Evolutionary conservation across 2,113 vertebrate genomes (phyloP).

Genomic region (Hemiscyllium ocellatum): DNA sequence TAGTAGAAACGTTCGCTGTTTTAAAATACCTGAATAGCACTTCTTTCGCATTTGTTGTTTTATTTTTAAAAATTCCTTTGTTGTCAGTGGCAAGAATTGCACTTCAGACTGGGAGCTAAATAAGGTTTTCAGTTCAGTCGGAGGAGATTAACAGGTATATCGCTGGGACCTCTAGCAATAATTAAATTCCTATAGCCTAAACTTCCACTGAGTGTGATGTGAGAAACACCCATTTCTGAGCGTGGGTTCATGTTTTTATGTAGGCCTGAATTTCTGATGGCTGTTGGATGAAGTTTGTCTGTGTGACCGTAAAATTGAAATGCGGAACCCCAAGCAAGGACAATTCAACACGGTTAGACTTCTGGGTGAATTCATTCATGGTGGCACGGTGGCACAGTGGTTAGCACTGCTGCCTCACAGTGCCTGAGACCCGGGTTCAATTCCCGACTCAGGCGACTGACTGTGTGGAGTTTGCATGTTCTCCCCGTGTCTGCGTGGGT

Average conservation of each 20-base stretch:
- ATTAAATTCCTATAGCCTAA: neutral
- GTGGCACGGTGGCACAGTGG: too few species aligned
- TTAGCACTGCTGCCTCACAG: too few species aligned
- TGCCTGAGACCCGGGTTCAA: too few species aligned
- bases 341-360: neutral
- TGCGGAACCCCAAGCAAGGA: neutral
- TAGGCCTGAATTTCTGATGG: neutral
- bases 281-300: neutral
- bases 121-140: neutral
- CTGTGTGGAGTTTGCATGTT: too few species aligned
- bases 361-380: neutral
- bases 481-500: too few species aligned
- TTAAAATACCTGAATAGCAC: neutral
- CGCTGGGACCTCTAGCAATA: neutral
- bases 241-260: neutral
- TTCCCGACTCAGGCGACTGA: too few species aligned
- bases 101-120: neutral
- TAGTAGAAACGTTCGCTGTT: neutral
- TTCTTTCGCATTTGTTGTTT: neutral
- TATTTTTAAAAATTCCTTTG: neutral
- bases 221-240: neutral
- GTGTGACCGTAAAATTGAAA: neutral
- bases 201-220: neutral
- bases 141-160: neutral
- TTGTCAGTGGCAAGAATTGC: neutral